Conservation (phyloP, 2,888 invertebrate species). For the Icerya purchasi region DNA sequence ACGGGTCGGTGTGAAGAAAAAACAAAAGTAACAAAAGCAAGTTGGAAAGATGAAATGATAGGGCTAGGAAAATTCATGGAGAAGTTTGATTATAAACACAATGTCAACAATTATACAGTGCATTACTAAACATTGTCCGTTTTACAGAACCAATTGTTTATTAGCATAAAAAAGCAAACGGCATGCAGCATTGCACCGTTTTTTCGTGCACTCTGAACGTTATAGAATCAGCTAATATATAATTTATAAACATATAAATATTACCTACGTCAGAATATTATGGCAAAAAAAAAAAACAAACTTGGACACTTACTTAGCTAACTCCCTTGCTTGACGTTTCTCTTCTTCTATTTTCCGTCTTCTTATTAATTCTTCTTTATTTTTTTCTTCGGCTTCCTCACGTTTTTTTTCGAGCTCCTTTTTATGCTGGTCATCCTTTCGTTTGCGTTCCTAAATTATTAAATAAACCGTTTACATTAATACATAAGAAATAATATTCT, state of each 20-base stretch:
- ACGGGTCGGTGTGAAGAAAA: no score
- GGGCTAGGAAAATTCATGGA: no score
- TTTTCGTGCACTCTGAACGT: slow-evolving; percentile 24
- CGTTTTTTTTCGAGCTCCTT: slow-evolving; percentile 25
- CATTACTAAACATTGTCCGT: no score
- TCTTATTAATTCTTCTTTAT: slow-evolving; percentile 24
- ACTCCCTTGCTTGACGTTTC: slow-evolving; percentile 19
- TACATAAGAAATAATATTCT: no score
- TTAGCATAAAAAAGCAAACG: no score
- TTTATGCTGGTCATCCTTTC: slow-evolving; percentile 26
- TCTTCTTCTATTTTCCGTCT: slow-evolving; percentile 25
- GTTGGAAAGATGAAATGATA: no score
- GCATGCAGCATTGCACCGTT: slow-evolving; percentile 17
- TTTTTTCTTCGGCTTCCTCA: slow-evolving; percentile 25
- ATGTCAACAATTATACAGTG: no score
- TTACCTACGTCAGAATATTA: background rate
- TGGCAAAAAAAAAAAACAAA: background rate
- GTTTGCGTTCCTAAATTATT: slow-evolving; percentile 22
- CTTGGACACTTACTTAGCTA: background rate
- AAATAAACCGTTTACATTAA: no score
- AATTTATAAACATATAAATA: background rate
- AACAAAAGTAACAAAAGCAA: no score
- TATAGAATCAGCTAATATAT: background rate
- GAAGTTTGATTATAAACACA: no score
- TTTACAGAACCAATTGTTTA: no score